phyloP scores from a whole-genome alignment of 2,888 invertebrate species.

The Pardosa pseudoannulata region DNA sequence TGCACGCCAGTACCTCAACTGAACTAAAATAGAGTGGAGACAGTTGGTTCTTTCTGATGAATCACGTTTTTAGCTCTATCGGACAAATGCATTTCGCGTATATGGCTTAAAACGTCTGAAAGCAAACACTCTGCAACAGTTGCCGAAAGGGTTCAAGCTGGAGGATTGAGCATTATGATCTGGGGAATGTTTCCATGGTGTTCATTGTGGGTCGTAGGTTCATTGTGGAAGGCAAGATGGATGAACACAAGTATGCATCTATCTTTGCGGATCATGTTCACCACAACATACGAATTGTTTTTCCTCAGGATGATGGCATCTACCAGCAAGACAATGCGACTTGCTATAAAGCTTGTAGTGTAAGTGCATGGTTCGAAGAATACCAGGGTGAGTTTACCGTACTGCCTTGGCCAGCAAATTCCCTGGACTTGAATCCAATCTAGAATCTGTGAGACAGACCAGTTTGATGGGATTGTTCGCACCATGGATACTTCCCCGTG shows the following conservation, averaged over 20 bases:
- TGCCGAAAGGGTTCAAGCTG: not conserved
- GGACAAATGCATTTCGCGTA: not conserved
- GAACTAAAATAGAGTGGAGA: not conserved
- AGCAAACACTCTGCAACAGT: not conserved
- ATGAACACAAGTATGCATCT: constrained; percentile 23
- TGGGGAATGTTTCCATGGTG: constrained; percentile 1
- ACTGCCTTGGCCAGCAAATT: too few species aligned
- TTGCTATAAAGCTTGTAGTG: too few species aligned
- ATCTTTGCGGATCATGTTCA: not conserved
- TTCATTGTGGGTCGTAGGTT: constrained; percentile 7
- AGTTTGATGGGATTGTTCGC: too few species aligned
- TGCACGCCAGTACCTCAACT: constrained; percentile 7
- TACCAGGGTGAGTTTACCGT: too few species aligned
- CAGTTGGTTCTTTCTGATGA: not conserved
- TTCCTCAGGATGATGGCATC: constrained; percentile 23
- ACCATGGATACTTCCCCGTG: too few species aligned
- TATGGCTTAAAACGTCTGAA: constrained; percentile 4
- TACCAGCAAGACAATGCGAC: too few species aligned
- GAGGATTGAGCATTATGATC: not conserved
- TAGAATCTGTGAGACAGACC: too few species aligned
- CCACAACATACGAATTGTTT: constrained; percentile 20
- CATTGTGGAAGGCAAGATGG: constrained; percentile 2
- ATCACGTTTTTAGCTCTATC: not conserved
- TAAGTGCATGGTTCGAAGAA: too few species aligned
- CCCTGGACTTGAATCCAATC: too few species aligned